Evolutionary conservation across 2,113 vertebrate genomes (phyloP).

Genomic region (Lepisosteus osseus): DNA sequence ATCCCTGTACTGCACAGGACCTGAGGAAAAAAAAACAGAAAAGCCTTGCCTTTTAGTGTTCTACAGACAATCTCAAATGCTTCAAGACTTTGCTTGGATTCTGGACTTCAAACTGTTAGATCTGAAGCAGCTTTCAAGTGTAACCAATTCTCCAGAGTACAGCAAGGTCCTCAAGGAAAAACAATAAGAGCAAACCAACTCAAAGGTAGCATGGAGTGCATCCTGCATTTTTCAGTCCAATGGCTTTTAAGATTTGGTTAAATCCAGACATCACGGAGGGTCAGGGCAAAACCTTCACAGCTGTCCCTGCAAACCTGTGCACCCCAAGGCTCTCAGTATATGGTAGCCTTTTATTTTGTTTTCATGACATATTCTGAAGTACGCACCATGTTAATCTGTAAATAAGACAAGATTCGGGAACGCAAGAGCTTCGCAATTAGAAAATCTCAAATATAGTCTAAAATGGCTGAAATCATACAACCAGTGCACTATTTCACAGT

Average conservation of each 20-base stretch:
- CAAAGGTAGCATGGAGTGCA: not conserved
- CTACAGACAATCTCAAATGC: slow-evolving; percentile 11
- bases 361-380: not conserved
- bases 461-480: slow-evolving; percentile 3
- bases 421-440: not conserved
- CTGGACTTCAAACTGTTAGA: not conserved
- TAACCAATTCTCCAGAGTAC: not conserved
- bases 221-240: not conserved
- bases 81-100: not conserved
- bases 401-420: not conserved
- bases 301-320: slow-evolving; percentile 12
- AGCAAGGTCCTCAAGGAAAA: too few relatives aligned
- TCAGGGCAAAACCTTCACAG: not conserved
- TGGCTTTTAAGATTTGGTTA: slow-evolving; percentile 18
- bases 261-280: not conserved
- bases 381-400: not conserved
- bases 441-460: not conserved
- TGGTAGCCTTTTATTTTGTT: not conserved
- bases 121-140: not conserved
- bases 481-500: slow-evolving; percentile 18
- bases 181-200: not conserved
- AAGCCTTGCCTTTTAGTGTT: slow-evolving; percentile 60
- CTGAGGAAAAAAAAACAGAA: slow-evolving; percentile 71
- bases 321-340: not conserved
- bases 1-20: slow-evolving; percentile 70